Evolutionary conservation across 2,797 vertebrate genomes (phyloP).

Genomic region (Sarcophilus harrisii): DNA sequence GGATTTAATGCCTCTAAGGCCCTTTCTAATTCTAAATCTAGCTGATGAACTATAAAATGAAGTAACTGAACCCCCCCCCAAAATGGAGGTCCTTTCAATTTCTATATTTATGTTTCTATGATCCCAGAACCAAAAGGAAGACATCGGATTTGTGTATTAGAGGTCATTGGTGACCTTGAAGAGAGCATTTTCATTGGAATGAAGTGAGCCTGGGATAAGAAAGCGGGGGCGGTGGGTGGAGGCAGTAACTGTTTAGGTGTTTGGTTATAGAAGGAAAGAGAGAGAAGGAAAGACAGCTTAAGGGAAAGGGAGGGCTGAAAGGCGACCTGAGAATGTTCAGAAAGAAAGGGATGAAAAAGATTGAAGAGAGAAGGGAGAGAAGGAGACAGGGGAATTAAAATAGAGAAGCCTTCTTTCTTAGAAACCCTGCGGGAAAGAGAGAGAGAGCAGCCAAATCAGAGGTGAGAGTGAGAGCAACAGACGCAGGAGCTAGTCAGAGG

Average conservation of each 20-base stretch:
- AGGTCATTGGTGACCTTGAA: neutral
- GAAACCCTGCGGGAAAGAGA: neutral
- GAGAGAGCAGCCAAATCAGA: neutral
- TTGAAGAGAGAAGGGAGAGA: neutral
- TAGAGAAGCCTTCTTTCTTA: neutral
- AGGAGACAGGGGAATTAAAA: neutral
- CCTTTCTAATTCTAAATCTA: neutral
- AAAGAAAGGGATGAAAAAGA: neutral
- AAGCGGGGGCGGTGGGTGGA: constrained; percentile 58
- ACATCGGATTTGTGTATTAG: constrained; percentile 17
- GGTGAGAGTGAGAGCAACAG: neutral
- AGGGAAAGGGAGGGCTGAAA: constrained; percentile 46
- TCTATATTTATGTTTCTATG: neutral
- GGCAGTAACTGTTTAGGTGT: constrained; percentile 72
- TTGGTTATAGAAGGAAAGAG: constrained; percentile 76
- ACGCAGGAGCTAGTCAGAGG: no score
- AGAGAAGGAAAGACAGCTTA: constrained; percentile 58
- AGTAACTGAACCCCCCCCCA: neutral
- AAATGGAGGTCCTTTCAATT: neutral
- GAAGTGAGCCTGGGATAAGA: constrained; percentile 16
- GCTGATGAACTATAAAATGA: neutral
- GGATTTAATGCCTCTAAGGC: neutral
- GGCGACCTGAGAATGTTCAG: neutral
- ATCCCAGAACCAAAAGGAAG: constrained; percentile 10
- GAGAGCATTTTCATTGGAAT: neutral